Evolutionary conservation across 2,113 vertebrate species (phyloP).

Genomic region (Dipodomys merriami): DNA sequence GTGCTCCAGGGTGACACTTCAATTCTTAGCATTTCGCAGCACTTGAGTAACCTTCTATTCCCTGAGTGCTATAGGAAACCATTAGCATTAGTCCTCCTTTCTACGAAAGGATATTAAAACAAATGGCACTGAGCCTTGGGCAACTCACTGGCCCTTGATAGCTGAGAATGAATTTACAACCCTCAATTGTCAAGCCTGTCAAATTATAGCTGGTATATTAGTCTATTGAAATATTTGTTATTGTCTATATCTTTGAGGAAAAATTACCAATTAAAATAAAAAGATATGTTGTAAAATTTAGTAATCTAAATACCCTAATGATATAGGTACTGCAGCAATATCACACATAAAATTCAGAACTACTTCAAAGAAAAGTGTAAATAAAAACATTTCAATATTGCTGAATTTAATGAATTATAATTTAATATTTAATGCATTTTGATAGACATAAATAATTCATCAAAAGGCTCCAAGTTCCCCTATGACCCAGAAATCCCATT

Average conservation of each 20-base stretch:
- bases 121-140: slow-evolving; percentile 28
- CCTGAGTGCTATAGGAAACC: not conserved
- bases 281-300: not conserved
- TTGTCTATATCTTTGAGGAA: not conserved
- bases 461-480: too few relatives aligned
- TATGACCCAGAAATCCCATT: too few relatives aligned
- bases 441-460: not conserved
- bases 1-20: slow-evolving; percentile 30
- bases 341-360: too few relatives aligned
- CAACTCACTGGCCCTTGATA: not conserved
- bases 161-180: slow-evolving; percentile 12
- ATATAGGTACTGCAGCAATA: not conserved
- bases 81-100: slow-evolving; percentile 37
- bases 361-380: not conserved
- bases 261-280: not conserved
- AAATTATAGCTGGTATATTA: not conserved
- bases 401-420: not conserved
- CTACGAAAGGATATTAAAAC: slow-evolving; percentile 43
- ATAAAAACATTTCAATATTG: not conserved
- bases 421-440: not conserved
- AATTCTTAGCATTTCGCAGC: slow-evolving; percentile 35
- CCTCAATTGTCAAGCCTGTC: not conserved
- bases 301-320: not conserved
- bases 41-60: slow-evolving; percentile 16
- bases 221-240: not conserved